Percentiles rank a stretch among this genome's conserved stretches.
phyloP scores from a whole-genome alignment of 2,888 invertebrate species.

The Callyntrura sp. region DNA sequence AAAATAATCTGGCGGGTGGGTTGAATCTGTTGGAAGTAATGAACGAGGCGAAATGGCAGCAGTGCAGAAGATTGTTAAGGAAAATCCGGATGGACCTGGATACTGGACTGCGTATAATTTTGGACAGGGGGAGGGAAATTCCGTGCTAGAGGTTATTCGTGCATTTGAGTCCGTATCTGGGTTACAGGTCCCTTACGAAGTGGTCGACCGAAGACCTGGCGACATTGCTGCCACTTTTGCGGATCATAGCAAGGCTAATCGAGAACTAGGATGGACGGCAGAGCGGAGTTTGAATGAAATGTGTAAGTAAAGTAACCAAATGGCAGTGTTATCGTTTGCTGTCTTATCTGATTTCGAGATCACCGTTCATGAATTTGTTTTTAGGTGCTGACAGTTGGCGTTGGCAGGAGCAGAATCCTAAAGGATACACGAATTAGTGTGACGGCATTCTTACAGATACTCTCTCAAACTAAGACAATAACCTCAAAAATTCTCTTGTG shows the following conservation, averaged over 20 bases:
- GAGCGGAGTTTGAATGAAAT: constrained; percentile 91
- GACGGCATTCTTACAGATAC: too few species aligned
- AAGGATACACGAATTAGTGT: too few species aligned
- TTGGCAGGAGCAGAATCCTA: constrained; percentile 29
- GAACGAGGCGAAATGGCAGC: constrained; percentile 96
- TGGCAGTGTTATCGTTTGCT: too few species aligned
- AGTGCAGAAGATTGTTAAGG: constrained; percentile 90
- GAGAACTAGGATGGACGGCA: constrained; percentile 94
- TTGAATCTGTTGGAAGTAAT: constrained; percentile 88
- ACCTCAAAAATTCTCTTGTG: too few species aligned
- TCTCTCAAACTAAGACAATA: too few species aligned
- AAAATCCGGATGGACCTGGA: too few species aligned
- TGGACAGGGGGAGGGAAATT: constrained; percentile 87
- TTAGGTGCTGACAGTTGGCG: constrained; percentile 38
- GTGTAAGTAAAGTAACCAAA: constrained; percentile 91
- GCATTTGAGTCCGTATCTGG: constrained; percentile 87
- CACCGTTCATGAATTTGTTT: too few species aligned
- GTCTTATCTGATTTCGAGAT: background rate
- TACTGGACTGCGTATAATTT: constrained; percentile 63
- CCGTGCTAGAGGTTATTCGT: constrained; percentile 87
- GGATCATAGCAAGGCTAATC: constrained; percentile 91
- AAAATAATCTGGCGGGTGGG: background rate
- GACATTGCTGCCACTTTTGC: constrained; percentile 93
- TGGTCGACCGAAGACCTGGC: constrained; percentile 86
- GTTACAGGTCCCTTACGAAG: constrained; percentile 85